phyloP scores from a whole-genome alignment of 2,888 invertebrate genomes.

The Crocallis elinguaria region DNA sequence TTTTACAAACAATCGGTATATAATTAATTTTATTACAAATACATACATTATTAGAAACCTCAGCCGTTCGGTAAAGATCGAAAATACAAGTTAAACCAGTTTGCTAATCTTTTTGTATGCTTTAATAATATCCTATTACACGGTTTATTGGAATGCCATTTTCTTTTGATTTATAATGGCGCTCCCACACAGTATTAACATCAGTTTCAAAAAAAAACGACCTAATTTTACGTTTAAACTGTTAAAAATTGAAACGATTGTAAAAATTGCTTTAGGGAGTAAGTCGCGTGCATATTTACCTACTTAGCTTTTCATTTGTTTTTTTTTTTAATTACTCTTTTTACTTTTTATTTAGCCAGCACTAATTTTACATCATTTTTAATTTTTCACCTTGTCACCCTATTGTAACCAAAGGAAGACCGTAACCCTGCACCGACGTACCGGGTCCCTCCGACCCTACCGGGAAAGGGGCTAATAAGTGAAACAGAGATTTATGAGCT shows the following conservation, averaged over 20 bases:
- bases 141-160: neutral
- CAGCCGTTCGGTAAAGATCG: neutral
- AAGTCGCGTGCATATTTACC: too few species aligned
- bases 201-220: too few species aligned
- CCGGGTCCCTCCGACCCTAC: conserved; percentile 57
- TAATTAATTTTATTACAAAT: neutral
- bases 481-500: conserved; percentile 84
- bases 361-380: neutral
- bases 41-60: neutral
- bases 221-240: too few species aligned
- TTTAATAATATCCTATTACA: neutral
- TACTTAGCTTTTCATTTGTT: too few species aligned
- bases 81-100: neutral
- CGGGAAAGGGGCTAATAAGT: conserved; percentile 78
- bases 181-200: too few species aligned
- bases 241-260: neutral
- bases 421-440: conserved; percentile 51
- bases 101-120: neutral
- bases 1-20: too few species aligned
- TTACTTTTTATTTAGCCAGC: neutral
- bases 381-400: conserved; percentile 3
- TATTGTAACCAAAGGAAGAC: conserved; percentile 27
- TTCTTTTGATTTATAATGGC: conserved; percentile 4
- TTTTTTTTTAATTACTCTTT: too few species aligned
- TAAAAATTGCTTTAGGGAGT: too few species aligned